Percentiles rank a stretch among this genome's conserved stretches.
phyloP scores from a whole-genome alignment of 2,797 vertebrate species.

The Manis crassicaudata region DNA sequence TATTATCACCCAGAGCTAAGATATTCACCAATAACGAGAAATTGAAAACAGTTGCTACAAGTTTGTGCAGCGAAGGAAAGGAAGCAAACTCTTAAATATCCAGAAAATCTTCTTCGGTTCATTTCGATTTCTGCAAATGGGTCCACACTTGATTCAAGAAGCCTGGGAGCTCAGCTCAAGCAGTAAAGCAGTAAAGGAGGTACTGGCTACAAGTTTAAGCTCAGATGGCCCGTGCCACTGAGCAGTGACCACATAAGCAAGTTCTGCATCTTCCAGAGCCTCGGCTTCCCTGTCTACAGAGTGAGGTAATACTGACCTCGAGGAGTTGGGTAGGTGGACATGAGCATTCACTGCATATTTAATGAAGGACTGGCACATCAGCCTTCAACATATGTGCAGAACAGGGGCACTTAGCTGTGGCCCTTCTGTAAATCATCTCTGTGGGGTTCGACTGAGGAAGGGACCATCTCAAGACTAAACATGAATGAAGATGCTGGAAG shows the following conservation, averaged over 20 bases:
- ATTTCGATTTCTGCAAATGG: conserved; percentile 27
- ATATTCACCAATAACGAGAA: conserved; percentile 44
- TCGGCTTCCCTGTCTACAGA: accelerated
- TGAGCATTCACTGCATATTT: accelerated
- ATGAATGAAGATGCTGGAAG: background rate
- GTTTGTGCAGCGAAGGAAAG: background rate
- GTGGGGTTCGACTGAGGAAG: background rate
- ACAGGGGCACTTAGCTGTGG: accelerated
- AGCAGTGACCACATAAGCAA: background rate
- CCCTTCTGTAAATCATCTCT: background rate
- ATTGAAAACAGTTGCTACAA: background rate
- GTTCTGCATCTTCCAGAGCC: too few species aligned
- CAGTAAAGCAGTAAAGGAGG: background rate
- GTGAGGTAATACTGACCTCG: accelerated
- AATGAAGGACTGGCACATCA: accelerated
- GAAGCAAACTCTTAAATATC: conserved; percentile 31
- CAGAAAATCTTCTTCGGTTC: conserved; percentile 31
- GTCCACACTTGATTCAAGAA: background rate
- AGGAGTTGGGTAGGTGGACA: background rate
- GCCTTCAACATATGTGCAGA: accelerated
- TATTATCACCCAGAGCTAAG: conserved; percentile 65
- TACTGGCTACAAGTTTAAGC: accelerated
- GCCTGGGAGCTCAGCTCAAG: background rate
- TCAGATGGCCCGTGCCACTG: background rate
- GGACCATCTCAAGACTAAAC: background rate